Percentiles rank a stretch among this genome's conserved stretches.
These are phyloP conservation scores for Gila robusta DNA, from an alignment of 2,797 vertebrate species.

Conservation along the genomic window DNA sequence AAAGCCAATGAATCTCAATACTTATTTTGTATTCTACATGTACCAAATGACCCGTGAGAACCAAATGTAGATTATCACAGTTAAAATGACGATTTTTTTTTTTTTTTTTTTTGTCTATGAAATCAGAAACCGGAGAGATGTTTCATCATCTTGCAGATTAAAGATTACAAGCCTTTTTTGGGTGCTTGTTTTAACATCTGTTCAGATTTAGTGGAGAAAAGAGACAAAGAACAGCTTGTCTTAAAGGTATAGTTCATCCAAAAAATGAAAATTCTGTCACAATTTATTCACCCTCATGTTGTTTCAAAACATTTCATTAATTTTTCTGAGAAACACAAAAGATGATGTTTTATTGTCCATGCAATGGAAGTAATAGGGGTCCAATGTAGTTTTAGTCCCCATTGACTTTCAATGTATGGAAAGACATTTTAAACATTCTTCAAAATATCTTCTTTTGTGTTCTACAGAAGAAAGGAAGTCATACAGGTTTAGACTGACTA, in stretches of 20 bases:
- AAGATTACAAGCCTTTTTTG: constrained; percentile 36
- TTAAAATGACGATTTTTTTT: not conserved
- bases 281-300: not conserved
- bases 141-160: constrained; percentile 28
- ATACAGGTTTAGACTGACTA: not conserved
- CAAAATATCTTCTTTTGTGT: not conserved
- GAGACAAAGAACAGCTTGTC: constrained; percentile 1
- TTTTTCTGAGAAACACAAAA: not conserved
- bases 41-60: constrained; percentile 3
- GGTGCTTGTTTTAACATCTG: not conserved
- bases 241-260: constrained; percentile 5
- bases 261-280: not conserved
- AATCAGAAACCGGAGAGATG: constrained; percentile 7
- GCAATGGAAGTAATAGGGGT: not conserved
- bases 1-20: constrained; percentile 56
- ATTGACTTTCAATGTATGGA: not conserved
- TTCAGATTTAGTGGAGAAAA: constrained; percentile 3
- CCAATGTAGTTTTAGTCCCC: not conserved
- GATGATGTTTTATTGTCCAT: not conserved
- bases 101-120: not conserved
- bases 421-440: not conserved
- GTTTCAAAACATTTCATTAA: not conserved
- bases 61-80: constrained; percentile 6
- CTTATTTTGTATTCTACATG: constrained; percentile 46
- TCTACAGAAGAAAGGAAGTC: not conserved